phyloP scores from a whole-genome alignment of 2,113 vertebrate genomes.

The Thalassarche chlororhynchos region DNA sequence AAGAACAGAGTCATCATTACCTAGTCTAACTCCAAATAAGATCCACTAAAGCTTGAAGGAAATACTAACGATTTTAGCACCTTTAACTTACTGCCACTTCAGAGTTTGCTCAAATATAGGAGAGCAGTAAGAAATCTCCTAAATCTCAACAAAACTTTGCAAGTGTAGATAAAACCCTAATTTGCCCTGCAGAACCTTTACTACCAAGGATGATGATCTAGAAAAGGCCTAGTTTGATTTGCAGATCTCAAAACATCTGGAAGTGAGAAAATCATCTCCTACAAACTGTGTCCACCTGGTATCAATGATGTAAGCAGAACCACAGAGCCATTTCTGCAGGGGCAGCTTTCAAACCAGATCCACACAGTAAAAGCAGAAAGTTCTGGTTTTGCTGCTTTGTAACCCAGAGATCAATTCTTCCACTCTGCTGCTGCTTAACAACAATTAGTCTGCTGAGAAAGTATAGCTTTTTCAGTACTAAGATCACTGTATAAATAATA shows the following conservation, averaged over 20 bases:
- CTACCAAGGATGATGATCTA: not conserved
- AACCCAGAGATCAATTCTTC: not conserved
- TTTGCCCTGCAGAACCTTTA: not conserved
- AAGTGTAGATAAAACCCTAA: not conserved
- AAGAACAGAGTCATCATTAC: not conserved
- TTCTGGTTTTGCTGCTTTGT: not conserved
- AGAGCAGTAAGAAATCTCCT: not conserved
- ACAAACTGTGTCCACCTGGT: not conserved
- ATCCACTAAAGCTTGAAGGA: not conserved
- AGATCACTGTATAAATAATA: not conserved
- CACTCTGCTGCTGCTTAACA: not conserved
- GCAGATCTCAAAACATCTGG: not conserved
- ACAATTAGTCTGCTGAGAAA: not conserved
- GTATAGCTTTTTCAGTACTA: not conserved
- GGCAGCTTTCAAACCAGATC: not conserved
- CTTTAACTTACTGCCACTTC: not conserved
- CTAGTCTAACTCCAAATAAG: not conserved
- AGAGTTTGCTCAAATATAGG: not conserved
- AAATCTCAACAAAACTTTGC: not conserved
- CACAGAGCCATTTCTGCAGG: not conserved
- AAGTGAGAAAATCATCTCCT: not conserved
- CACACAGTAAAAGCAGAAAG: not conserved
- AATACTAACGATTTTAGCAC: not conserved
- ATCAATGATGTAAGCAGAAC: not conserved
- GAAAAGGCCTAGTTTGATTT: not conserved